A percentile compares a stretch with the other conserved stretches of the same genome.
These are phyloP conservation scores for Drosophila birchii DNA, from an alignment of 2,888 invertebrate genomes.

Conservation along the genomic window DNA sequence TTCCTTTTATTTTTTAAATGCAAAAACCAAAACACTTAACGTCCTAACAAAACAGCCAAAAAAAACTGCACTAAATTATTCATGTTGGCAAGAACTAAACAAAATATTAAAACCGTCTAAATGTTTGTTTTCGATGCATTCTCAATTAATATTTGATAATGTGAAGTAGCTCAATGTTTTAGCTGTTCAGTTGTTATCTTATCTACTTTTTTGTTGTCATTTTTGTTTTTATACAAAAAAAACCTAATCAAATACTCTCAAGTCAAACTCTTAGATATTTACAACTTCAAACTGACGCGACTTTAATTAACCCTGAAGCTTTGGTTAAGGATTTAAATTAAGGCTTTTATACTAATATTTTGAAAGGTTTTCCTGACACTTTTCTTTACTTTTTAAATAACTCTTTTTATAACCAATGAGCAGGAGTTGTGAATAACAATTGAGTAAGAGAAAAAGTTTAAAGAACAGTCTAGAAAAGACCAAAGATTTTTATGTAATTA, in stretches of 20 bases:
- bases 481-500: neutral
- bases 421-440: neutral
- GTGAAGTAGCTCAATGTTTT: constrained; percentile 30
- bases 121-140: constrained; percentile 16
- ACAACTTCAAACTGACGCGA: neutral
- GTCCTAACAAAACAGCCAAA: constrained; percentile 34
- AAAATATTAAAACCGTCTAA: constrained; percentile 11
- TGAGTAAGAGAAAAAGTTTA: neutral
- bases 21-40: constrained; percentile 24
- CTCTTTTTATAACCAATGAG: neutral
- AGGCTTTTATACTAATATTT: constrained; percentile 4
- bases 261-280: neutral
- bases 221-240: neutral
- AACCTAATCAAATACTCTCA: neutral
- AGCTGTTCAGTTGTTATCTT: constrained; percentile 10
- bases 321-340: neutral
- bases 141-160: constrained; percentile 14
- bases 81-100: constrained; percentile 46
- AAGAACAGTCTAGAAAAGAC: neutral
- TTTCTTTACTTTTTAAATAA: neutral
- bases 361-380: neutral
- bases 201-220: neutral
- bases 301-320: neutral
- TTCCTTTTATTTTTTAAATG: constrained; percentile 31
- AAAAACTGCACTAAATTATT: constrained; percentile 51